Percentiles rank a stretch among this genome's conserved stretches.
Evolutionary conservation across 2,797 vertebrate species (phyloP).

Genomic region (Kryptolebias ocellatus): DNA sequence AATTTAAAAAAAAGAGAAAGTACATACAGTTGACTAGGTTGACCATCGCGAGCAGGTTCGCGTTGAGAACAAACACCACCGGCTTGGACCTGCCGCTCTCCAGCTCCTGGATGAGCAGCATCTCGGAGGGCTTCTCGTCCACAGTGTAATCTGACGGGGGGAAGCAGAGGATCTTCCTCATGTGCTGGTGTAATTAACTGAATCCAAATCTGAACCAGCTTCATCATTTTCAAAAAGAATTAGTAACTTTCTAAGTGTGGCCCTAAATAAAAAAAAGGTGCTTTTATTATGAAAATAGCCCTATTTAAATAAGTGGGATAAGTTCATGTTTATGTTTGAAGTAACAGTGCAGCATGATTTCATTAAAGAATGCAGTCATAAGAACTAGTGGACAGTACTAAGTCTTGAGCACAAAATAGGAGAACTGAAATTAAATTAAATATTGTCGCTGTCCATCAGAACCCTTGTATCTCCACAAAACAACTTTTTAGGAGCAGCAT

Average conservation of each 20-base stretch:
- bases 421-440: too few relatives aligned
- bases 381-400: too few relatives aligned
- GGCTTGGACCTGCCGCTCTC: conserved; percentile 93
- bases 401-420: too few relatives aligned
- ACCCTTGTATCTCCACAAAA: too few relatives aligned
- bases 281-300: neutral
- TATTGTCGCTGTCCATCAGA: too few relatives aligned
- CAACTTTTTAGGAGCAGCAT: too few relatives aligned
- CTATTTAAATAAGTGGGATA: neutral
- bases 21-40: conserved; percentile 96
- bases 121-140: conserved; percentile 96
- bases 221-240: neutral
- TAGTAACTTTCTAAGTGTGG: neutral
- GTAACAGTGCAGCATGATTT: too few relatives aligned
- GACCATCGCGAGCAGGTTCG: conserved; percentile 97
- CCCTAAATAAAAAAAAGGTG: neutral
- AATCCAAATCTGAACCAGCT: neutral
- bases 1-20: neutral
- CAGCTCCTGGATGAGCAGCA: conserved; percentile 92
- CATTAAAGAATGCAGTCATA: too few relatives aligned
- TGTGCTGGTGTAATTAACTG: neutral
- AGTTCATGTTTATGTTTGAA: neutral
- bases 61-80: conserved; percentile 98
- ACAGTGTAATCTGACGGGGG: conserved; percentile 90
- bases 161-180: neutral